Evolutionary conservation across 2,888 invertebrate species (phyloP).

Genomic region (Aporophyla lueneburgensis): DNA sequence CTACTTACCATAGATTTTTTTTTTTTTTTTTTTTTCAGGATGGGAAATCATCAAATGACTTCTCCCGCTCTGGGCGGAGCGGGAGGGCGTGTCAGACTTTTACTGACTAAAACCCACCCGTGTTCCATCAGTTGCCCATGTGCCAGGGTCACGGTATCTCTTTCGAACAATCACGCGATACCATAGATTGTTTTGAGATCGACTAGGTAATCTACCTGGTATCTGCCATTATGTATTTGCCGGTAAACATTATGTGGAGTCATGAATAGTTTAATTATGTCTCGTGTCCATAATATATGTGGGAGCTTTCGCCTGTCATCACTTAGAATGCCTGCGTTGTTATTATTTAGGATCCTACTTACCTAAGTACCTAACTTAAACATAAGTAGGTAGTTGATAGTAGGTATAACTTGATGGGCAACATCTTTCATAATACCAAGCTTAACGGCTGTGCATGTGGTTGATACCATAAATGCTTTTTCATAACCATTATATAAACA

Average conservation of each 20-base stretch:
- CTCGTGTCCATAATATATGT: conserved; percentile 5
- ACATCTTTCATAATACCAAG: not conserved
- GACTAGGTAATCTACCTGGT: not conserved
- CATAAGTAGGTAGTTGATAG: not conserved
- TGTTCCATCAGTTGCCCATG: no score
- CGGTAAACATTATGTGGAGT: not conserved
- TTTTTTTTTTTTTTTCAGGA: no score
- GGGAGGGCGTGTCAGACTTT: no score
- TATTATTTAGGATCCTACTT: conserved; percentile 3
- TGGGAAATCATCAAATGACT: no score
- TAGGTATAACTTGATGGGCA: not conserved
- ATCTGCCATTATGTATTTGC: conserved; percentile 16
- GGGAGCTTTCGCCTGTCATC: not conserved
- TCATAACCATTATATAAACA: not conserved
- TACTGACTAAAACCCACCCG: no score
- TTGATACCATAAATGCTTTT: not conserved
- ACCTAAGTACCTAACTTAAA: not conserved
- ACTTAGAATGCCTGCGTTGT: conserved; percentile 10
- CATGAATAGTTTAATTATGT: conserved; percentile 25
- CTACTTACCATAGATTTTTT: no score
- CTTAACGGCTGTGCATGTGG: not conserved
- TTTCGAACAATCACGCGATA: no score
- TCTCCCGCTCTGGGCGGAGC: no score
- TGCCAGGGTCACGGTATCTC: no score
- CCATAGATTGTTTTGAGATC: conserved; percentile 19